A percentile compares a stretch with the other conserved stretches of the same genome.
phyloP scores from a whole-genome alignment of 2,113 vertebrate species.

The Antechinus flavipes region DNA sequence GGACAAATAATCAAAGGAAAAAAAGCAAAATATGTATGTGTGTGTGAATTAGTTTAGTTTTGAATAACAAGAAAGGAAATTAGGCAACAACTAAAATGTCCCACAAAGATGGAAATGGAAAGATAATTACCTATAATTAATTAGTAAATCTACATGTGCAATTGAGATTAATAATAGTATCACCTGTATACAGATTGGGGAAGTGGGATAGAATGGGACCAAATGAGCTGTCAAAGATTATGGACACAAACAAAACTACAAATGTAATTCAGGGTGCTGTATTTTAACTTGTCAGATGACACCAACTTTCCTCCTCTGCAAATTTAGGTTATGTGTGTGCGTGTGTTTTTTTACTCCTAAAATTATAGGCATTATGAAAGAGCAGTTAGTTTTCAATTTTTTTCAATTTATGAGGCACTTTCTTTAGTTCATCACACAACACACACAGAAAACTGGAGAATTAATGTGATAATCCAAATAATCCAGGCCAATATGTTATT shows the following conservation, averaged over 20 bases:
- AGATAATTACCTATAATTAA: slow-evolving; percentile 1
- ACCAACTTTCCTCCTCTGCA: neutral
- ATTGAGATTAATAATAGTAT: neutral
- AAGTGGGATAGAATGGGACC: neutral
- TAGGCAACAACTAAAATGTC: slow-evolving; percentile 29
- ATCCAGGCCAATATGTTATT: neutral
- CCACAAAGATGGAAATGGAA: slow-evolving; percentile 35
- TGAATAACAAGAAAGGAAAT: slow-evolving; percentile 27
- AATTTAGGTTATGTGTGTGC: neutral
- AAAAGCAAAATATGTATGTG: neutral
- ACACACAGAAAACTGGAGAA: neutral
- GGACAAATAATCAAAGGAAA: slow-evolving; percentile 78
- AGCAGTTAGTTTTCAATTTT: neutral
- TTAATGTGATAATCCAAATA: neutral
- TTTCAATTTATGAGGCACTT: neutral
- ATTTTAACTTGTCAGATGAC: slow-evolving; percentile 2
- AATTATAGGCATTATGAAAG: neutral
- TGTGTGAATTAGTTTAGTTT: slow-evolving; percentile 35
- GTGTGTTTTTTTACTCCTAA: slow-evolving; percentile 13
- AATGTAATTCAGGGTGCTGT: neutral
- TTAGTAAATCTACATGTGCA: neutral
- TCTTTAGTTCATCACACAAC: neutral
- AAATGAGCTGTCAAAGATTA: neutral
- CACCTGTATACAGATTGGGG: slow-evolving; percentile 3
- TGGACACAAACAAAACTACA: neutral